These are phyloP conservation scores for Eriocheir sinensis DNA, from an alignment of 1,140 invertebrate species.

Conservation along the genomic window DNA sequence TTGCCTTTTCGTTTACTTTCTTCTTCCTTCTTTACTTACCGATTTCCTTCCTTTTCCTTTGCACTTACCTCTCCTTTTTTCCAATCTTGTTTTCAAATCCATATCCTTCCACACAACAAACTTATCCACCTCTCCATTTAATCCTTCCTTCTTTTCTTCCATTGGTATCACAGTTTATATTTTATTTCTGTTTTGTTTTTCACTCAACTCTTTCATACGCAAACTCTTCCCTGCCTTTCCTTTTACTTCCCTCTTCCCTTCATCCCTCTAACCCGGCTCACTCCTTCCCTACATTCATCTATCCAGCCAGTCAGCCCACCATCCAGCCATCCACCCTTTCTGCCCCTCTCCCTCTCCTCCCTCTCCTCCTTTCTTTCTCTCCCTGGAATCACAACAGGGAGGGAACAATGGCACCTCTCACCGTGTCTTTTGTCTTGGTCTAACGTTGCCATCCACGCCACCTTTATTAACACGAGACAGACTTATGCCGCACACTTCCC, in stretches of 20 bases:
- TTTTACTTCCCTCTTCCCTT: not conserved
- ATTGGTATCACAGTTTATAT: not conserved
- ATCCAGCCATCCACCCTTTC: not conserved
- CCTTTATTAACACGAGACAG: not conserved
- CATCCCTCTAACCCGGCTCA: not conserved
- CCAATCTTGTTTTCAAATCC: not conserved
- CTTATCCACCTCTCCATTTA: not conserved
- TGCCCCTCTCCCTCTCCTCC: not conserved
- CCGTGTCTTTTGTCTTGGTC: conserved; percentile 32
- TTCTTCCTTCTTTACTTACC: not conserved
- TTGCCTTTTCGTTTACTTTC: not conserved
- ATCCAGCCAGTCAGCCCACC: not conserved
- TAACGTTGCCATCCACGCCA: not conserved
- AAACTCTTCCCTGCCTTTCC: not conserved
- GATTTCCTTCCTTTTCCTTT: not conserved
- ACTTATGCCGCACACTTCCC: not conserved
- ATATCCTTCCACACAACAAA: not conserved
- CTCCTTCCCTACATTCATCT: not conserved
- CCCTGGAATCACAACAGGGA: not conserved
- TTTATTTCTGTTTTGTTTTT: not conserved
- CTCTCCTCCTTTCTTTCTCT: not conserved
- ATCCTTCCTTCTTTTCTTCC: not conserved
- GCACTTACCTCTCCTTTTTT: not conserved
- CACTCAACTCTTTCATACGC: no score
- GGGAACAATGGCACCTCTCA: not conserved